These are phyloP conservation scores for Pammene aurita DNA, from an alignment of 2,888 invertebrate species.

Conservation along the genomic window DNA sequence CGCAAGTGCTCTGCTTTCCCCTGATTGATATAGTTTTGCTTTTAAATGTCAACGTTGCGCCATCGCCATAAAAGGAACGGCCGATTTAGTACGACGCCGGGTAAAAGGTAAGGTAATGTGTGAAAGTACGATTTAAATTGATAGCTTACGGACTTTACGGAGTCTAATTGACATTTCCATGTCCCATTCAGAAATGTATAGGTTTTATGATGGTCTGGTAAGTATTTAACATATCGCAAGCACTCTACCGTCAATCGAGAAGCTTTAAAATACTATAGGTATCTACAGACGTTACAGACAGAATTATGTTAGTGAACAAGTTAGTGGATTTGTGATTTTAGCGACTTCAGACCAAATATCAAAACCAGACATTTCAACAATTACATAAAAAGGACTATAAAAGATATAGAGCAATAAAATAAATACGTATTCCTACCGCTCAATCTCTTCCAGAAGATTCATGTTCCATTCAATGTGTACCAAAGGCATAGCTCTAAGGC, in stretches of 20 bases:
- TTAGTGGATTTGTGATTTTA: no score
- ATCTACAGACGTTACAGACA: no score
- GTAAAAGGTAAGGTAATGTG: slow-evolving; percentile 26
- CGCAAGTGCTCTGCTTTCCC: slow-evolving; percentile 27
- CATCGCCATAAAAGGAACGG: slow-evolving; percentile 22
- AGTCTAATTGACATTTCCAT: slow-evolving; percentile 15
- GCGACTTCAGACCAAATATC: no score
- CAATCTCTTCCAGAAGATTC: no score
- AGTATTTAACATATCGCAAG: neutral
- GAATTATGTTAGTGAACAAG: no score
- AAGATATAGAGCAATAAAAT: no score
- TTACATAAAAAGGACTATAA: no score
- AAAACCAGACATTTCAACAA: no score
- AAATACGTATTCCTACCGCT: no score
- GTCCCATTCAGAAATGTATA: neutral
- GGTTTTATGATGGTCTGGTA: neutral
- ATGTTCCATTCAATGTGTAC: no score
- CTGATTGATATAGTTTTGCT: slow-evolving; percentile 33
- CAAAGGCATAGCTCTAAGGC: no score
- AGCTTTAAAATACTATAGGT: neutral
- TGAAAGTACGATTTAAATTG: slow-evolving; percentile 23
- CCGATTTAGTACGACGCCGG: slow-evolving; percentile 24
- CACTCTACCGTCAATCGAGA: neutral
- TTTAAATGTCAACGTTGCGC: slow-evolving; percentile 28
- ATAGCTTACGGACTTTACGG: neutral